Conservation (phyloP, 2,113 vertebrate species). For the Aspiorhynchus laticeps region DNA sequence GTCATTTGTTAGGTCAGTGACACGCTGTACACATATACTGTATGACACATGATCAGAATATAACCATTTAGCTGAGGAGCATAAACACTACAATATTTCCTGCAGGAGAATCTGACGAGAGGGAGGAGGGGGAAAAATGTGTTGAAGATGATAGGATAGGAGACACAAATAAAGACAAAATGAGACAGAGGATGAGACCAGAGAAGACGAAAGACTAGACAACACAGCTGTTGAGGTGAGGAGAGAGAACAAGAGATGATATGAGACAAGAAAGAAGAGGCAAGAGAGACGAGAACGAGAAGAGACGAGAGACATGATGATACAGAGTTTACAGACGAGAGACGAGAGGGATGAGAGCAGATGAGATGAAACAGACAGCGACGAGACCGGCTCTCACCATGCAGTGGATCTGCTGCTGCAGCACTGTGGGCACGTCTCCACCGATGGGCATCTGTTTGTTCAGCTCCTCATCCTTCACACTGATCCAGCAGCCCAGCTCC, state of each 20-base stretch:
- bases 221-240: background rate
- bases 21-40: background rate
- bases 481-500: slow-evolving; percentile 94
- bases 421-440: slow-evolving; percentile 90
- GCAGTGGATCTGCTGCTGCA: slow-evolving; percentile 91
- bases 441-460: slow-evolving; percentile 94
- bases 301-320: background rate
- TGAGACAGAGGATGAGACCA: background rate
- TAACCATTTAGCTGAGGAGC: background rate
- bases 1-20: background rate
- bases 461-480: slow-evolving; percentile 92
- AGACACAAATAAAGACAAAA: background rate
- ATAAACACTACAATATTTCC: background rate
- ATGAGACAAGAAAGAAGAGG: background rate
- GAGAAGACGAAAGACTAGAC: background rate
- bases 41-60: background rate
- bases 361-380: background rate
- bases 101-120: background rate
- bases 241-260: background rate
- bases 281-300: background rate
- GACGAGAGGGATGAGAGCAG: background rate
- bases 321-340: background rate
- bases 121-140: background rate
- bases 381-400: slow-evolving; percentile 74
- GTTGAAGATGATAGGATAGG: background rate